Percentiles rank a stretch among this genome's conserved stretches.
These are phyloP conservation scores for Eudasyphora cyanicolor DNA, from an alignment of 2,888 invertebrate genomes.

Conservation along the genomic window DNA sequence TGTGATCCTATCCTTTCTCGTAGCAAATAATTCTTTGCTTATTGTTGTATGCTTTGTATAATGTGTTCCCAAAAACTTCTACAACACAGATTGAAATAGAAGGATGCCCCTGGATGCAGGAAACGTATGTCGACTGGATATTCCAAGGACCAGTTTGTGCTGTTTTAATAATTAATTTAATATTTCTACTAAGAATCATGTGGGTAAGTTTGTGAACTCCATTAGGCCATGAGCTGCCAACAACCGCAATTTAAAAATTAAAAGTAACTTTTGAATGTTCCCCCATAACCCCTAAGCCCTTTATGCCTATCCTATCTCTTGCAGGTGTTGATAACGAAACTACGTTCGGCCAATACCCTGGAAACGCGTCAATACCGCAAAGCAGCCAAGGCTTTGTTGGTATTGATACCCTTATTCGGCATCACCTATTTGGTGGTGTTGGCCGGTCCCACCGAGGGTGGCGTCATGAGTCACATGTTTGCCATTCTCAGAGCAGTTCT, in stretches of 20 bases:
- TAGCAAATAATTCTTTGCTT: too few relatives aligned
- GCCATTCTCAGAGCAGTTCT: slow-evolving; percentile 90
- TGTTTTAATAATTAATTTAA: slow-evolving; percentile 90
- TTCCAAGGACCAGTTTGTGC: slow-evolving; percentile 91
- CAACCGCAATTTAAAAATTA: slow-evolving; percentile 13
- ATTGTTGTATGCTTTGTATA: background rate
- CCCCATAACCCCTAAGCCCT: background rate
- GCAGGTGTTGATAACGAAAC: slow-evolving; percentile 94
- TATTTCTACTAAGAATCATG: slow-evolving; percentile 92
- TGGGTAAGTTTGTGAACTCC: slow-evolving; percentile 84
- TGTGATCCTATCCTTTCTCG: too few relatives aligned
- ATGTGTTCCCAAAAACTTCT: too few relatives aligned
- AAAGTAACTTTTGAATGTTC: background rate
- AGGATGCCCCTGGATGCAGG: slow-evolving; percentile 90
- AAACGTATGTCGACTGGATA: slow-evolving; percentile 91
- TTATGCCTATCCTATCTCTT: background rate
- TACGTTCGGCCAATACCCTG: slow-evolving; percentile 92
- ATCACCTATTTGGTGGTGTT: slow-evolving; percentile 94
- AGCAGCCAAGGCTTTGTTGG: slow-evolving; percentile 93
- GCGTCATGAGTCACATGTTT: slow-evolving; percentile 87
- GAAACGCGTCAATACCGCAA: slow-evolving; percentile 95
- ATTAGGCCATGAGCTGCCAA: background rate
- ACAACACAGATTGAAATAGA: slow-evolving; percentile 78
- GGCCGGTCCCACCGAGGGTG: slow-evolving; percentile 87
- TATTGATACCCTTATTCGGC: slow-evolving; percentile 95